Percentiles rank a stretch among this genome's conserved stretches.
phyloP scores from a whole-genome alignment of 2,888 invertebrate genomes.

The Orthonevra nobilis region DNA sequence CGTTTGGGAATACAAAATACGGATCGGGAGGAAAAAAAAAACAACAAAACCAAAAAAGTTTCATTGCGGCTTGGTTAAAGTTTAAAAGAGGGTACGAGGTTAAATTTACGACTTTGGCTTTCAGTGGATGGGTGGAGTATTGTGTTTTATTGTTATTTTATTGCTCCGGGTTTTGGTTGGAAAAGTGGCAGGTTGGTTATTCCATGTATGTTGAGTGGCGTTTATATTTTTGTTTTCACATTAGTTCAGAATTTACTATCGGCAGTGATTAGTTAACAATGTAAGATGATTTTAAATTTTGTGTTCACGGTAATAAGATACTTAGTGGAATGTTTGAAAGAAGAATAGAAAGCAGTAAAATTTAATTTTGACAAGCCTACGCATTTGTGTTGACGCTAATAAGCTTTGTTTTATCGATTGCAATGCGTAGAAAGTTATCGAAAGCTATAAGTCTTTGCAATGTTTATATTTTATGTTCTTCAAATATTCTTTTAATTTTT shows the following conservation, averaged over 20 bases:
- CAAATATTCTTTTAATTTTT: no score
- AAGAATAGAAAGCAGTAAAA: constrained; percentile 19
- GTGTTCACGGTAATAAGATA: constrained; percentile 51
- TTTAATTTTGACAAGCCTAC: constrained; percentile 38
- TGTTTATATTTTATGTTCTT: no score
- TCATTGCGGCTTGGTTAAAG: constrained; percentile 25
- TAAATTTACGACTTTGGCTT: constrained; percentile 48
- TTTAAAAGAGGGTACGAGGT: constrained; percentile 8
- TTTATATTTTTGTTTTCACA: constrained; percentile 32
- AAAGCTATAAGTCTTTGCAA: no score
- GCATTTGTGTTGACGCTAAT: no score
- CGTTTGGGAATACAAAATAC: constrained; percentile 37
- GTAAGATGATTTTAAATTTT: constrained; percentile 28
- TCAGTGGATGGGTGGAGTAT: constrained; percentile 38
- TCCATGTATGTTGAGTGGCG: constrained; percentile 38
- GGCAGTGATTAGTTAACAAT: constrained; percentile 22
- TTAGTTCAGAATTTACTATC: constrained; percentile 25
- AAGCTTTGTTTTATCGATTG: no score
- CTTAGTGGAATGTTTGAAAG: constrained; percentile 17
- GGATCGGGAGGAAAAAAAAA: no score
- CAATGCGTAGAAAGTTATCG: no score
- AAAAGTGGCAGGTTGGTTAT: constrained; percentile 31
- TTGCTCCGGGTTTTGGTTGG: constrained; percentile 31
- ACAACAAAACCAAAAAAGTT: constrained; percentile 6
- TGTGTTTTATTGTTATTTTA: constrained; percentile 63